A percentile compares a stretch with the other conserved stretches of the same genome.
phyloP scores from a whole-genome alignment of 2,888 invertebrate species.

The Morpho helenor region DNA sequence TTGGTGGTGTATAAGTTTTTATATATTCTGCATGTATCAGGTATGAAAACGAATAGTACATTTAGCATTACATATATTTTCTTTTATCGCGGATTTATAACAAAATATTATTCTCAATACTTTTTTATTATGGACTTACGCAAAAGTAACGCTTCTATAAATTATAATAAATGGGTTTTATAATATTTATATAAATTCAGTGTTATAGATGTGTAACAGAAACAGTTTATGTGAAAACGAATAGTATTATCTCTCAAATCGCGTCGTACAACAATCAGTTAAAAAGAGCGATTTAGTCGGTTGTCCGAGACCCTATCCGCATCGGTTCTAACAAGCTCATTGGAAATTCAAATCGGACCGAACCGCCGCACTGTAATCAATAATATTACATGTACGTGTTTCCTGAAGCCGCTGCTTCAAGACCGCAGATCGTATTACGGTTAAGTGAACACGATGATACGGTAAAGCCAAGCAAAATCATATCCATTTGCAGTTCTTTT shows the following conservation, averaged over 20 bases:
- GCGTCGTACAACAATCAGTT: conserved; percentile 54
- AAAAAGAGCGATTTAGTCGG: conserved; percentile 62
- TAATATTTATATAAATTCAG: no score
- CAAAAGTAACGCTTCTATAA: no score
- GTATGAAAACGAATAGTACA: no score
- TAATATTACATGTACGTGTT: conserved; percentile 77
- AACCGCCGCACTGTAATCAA: conserved; percentile 72
- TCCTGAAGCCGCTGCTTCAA: conserved; percentile 54
- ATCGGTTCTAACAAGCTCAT: conserved; percentile 74
- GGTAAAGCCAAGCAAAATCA: conserved; percentile 2
- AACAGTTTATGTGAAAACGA: conserved; percentile 28
- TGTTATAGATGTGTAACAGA: no score
- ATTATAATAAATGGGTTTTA: no score
- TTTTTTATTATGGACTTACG: no score
- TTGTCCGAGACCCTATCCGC: conserved; percentile 52
- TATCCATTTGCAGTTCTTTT: not conserved
- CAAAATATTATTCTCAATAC: no score
- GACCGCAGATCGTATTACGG: conserved; percentile 36
- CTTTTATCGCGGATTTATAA: no score
- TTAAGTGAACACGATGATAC: conserved; percentile 32
- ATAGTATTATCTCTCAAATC: conserved; percentile 47
- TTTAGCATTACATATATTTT: no score
- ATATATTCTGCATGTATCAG: no score
- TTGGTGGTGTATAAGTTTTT: no score
- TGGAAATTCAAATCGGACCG: conserved; percentile 74